A percentile compares a stretch with the other conserved stretches of the same genome.
Evolutionary conservation across 2,888 invertebrate species (phyloP).

Genomic region (Spisula solida): DNA sequence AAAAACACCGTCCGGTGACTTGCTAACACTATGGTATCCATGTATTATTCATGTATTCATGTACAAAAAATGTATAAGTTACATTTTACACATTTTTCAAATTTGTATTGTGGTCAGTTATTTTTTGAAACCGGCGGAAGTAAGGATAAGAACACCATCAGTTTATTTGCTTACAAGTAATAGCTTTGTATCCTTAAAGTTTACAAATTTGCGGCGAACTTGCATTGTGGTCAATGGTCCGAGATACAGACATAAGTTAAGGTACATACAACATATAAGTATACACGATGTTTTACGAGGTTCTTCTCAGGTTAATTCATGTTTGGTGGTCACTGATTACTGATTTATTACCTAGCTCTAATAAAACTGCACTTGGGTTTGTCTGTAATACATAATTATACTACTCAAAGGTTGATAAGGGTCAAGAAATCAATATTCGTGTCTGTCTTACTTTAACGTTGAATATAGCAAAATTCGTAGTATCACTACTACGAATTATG

Average conservation of each 20-base stretch:
- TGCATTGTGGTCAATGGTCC: too few species aligned
- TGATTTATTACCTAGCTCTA: slow-evolving; percentile 44
- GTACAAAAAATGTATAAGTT: background rate
- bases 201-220: too few species aligned
- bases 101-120: background rate
- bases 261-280: background rate
- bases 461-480: too few species aligned
- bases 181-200: too few species aligned
- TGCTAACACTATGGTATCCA: too few species aligned
- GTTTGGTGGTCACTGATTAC: slow-evolving; percentile 36
- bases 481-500: too few species aligned
- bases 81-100: background rate
- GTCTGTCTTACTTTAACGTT: too few species aligned
- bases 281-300: slow-evolving; percentile 17
- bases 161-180: too few species aligned
- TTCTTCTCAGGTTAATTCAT: slow-evolving; percentile 4
- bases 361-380: slow-evolving; percentile 37
- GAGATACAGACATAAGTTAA: background rate
- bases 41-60: background rate
- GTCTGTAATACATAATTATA: background rate
- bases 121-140: background rate
- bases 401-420: too few species aligned
- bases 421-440: too few species aligned
- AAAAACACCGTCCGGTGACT: too few species aligned
- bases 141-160: too few species aligned